Evolutionary conservation across 2,888 invertebrate genomes (phyloP), one percentile per base, ranked within the genome.

Genomic region (Rhamphomyia laevipes): DNA sequence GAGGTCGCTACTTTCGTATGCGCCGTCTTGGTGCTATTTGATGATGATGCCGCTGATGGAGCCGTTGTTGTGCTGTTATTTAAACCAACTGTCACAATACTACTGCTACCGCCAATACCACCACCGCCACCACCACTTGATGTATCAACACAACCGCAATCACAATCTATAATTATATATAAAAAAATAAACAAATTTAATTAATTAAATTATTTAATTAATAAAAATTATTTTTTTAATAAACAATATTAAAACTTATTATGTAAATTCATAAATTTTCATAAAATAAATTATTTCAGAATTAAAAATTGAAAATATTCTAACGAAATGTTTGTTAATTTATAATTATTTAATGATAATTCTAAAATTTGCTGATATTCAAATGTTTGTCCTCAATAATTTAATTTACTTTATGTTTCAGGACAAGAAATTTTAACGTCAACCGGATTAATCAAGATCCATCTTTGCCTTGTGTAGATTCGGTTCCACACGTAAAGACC

Each of bases 1-100:
- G 70, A 67, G 53, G 72, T 73, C 57, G 67, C 71, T 53, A 71
- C 70, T 64, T 71, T 71, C 54, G 71, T 68, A 58, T 71, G 71
- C 59, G 71, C 71, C 69, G 71, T 71, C 56, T 71, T 71, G 68
- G 67, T 61, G 64, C 66, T 64, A 63, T 60, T 64, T 47, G 56
- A 57, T 53, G 56, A 56, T 54, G 57, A 57, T 41, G 53, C 54
- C 41, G 57, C 56, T 45, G 59, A 56, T 51, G 62, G 59, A 52
- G 58, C 61, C 57, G 58, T 57, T 53, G 58, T 59, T 52, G 54
- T 54, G 38, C 53, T 55, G 53, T 52, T 54, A 52, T 51, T 56
- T 51, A 52, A 47, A 50, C 53, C 54, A 48, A 48, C 51, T 35
- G 37, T 33, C 17, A 43, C 45, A 43, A 23, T 43, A 27, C 37